A percentile compares a stretch with the other conserved stretches of the same genome.
Conservation (phyloP, 2,797 vertebrate genomes). For the Ctenopoma kingsleyae region DNA sequence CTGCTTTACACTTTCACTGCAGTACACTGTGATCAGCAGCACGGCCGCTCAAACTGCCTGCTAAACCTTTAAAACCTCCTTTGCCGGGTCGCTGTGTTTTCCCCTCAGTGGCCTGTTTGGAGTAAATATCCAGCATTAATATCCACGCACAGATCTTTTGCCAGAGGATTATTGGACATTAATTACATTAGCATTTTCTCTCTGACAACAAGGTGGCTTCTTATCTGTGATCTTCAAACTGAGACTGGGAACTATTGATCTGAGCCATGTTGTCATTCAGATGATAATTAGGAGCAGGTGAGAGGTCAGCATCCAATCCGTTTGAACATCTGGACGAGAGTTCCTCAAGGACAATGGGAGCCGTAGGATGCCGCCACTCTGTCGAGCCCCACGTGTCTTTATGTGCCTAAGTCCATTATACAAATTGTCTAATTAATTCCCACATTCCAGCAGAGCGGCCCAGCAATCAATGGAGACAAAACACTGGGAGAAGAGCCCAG, state of each 20-base stretch:
- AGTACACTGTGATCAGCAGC: conserved; percentile 4
- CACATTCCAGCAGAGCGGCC: conserved; percentile 66
- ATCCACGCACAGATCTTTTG: conserved; percentile 66
- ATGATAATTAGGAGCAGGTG: conserved; percentile 94
- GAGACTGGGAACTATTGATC: conserved; percentile 96
- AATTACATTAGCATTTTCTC: conserved; percentile 86
- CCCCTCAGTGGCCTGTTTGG: conserved; percentile 48
- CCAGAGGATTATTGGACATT: conserved; percentile 79
- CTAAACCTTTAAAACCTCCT: conserved; percentile 19
- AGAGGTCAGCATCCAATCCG: conserved; percentile 90
- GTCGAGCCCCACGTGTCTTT: conserved; percentile 58
- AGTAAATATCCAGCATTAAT: conserved; percentile 71
- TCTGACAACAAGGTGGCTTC: conserved; percentile 87
- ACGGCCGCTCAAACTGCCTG: conserved; percentile 11
- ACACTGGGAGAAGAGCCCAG: conserved; percentile 34
- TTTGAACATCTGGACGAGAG: conserved; percentile 87
- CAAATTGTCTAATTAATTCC: conserved; percentile 85
- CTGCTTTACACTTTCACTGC: conserved; percentile 37
- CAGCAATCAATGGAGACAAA: conserved; percentile 69
- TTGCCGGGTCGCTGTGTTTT: conserved; percentile 21
- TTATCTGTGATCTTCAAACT: conserved; percentile 93
- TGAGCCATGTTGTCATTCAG: conserved; percentile 95
- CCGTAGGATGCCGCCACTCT: conserved; percentile 75
- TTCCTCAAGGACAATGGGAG: conserved; percentile 87
- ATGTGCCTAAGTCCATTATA: conserved; percentile 79